Conservation (phyloP, 2,888 invertebrate species). For the Ormia ochracea region DNA sequence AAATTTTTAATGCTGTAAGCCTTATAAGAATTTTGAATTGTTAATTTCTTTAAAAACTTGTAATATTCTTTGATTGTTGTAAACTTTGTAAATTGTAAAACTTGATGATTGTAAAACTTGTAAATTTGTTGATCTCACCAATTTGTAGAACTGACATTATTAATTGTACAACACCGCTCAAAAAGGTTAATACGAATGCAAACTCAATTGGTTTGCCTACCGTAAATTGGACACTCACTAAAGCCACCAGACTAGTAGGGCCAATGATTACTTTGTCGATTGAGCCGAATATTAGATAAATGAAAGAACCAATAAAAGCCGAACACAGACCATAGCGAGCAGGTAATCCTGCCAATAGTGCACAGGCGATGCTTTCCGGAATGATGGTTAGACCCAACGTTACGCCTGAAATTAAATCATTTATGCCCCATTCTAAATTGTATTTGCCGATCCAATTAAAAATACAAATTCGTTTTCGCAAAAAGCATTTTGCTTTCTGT, state of each 20-base stretch:
- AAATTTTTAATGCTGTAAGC: no score
- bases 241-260: slow-evolving; percentile 88
- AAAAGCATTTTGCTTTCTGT: slow-evolving; percentile 53
- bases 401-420: slow-evolving; percentile 90
- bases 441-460: slow-evolving; percentile 72
- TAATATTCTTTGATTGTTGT: no score
- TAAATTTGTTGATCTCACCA: slow-evolving; percentile 80
- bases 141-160: slow-evolving; percentile 87
- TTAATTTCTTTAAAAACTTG: no score
- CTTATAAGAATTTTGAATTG: no score
- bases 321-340: slow-evolving; percentile 95
- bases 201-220: slow-evolving; percentile 84
- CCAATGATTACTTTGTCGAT: slow-evolving; percentile 88
- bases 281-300: slow-evolving; percentile 92
- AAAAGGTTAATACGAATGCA: slow-evolving; percentile 86
- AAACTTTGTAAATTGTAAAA: no score
- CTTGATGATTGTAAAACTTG: no score
- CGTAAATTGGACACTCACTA: slow-evolving; percentile 87
- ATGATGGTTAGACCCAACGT: slow-evolving; percentile 94
- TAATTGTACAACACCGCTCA: slow-evolving; percentile 87
- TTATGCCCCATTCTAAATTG: slow-evolving; percentile 79
- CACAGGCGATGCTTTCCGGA: slow-evolving; percentile 96
- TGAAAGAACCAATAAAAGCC: slow-evolving; percentile 90
- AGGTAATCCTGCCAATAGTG: slow-evolving; percentile 88
- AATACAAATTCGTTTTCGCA: slow-evolving; percentile 66